Evolutionary conservation across 2,797 vertebrate species (phyloP).

Genomic region (Tokudaia muenninki): DNA sequence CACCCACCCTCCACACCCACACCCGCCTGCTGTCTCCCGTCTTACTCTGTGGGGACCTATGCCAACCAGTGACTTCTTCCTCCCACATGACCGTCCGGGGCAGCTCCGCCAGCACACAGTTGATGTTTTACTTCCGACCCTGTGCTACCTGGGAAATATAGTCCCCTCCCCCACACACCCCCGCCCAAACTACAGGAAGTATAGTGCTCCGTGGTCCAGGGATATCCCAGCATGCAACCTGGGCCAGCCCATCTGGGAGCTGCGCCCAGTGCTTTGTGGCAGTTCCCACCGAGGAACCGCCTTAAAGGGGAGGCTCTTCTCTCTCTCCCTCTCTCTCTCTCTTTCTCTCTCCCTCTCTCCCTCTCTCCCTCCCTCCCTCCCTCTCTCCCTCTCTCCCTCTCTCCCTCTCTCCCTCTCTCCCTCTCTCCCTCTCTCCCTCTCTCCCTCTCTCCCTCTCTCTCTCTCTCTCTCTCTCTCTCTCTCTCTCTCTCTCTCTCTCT

Average conservation of each 20-base stretch:
- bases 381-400: too few species aligned
- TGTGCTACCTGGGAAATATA: slow-evolving; percentile 3
- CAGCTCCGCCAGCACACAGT: not conserved
- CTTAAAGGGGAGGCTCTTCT: not conserved
- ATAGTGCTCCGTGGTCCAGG: not conserved
- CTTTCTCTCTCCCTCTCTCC: too few species aligned
- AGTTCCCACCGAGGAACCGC: not conserved
- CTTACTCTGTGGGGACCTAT: not conserved
- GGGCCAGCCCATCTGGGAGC: not conserved
- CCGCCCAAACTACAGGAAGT: not conserved
- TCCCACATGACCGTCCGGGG: accelerated
- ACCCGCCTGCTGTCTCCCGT: not conserved
- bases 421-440: too few species aligned
- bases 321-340: too few species aligned
- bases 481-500: too few species aligned
- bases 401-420: too few species aligned
- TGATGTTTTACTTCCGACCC: not conserved
- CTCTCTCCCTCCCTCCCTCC: too few species aligned
- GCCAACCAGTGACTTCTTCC: too few species aligned
- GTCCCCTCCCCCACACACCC: not conserved
- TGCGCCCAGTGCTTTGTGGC: not conserved
- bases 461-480: too few species aligned
- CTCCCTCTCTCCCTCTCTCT: too few species aligned
- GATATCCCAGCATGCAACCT: not conserved
- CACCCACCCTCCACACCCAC: not conserved